These are phyloP conservation scores for Ondatra zibethicus DNA, from an alignment of 2,113 vertebrate species.

Conservation along the genomic window DNA sequence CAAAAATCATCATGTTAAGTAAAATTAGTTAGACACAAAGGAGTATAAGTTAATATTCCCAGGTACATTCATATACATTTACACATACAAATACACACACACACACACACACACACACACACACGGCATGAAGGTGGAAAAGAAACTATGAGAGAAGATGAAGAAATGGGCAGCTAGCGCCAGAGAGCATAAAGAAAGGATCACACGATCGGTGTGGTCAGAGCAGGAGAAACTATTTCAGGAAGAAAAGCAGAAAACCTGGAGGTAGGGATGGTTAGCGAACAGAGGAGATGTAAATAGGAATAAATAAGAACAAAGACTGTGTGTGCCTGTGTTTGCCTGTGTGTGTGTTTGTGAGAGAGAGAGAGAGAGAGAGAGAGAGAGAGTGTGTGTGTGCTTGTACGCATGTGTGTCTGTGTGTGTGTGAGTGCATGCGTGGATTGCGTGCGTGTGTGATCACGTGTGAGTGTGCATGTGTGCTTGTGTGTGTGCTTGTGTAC, in stretches of 20 bases:
- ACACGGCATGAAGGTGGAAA: not conserved
- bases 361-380: too few relatives aligned
- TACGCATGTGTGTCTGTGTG: not conserved
- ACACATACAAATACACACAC: not conserved
- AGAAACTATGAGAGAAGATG: not conserved
- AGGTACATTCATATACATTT: not conserved
- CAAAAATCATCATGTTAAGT: not conserved
- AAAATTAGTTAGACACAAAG: not conserved
- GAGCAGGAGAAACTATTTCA: not conserved
- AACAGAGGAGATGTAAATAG: not conserved
- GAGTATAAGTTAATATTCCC: not conserved
- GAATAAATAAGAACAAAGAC: not conserved
- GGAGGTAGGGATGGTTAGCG: not conserved
- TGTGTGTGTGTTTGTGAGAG: too few relatives aligned
- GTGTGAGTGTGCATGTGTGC: too few relatives aligned
- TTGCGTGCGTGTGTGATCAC: too few relatives aligned
- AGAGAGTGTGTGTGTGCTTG: too few relatives aligned
- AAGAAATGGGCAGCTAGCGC: not conserved
- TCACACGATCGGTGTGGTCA: not conserved
- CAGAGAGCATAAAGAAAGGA: not conserved
- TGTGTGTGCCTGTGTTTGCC: not conserved
- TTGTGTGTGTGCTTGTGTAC: too few relatives aligned
- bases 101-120: not conserved
- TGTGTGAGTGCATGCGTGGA: too few relatives aligned
- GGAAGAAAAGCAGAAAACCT: not conserved